Conservation (phyloP, 2,113 vertebrate genomes). For the Cavia aperea region DNA sequence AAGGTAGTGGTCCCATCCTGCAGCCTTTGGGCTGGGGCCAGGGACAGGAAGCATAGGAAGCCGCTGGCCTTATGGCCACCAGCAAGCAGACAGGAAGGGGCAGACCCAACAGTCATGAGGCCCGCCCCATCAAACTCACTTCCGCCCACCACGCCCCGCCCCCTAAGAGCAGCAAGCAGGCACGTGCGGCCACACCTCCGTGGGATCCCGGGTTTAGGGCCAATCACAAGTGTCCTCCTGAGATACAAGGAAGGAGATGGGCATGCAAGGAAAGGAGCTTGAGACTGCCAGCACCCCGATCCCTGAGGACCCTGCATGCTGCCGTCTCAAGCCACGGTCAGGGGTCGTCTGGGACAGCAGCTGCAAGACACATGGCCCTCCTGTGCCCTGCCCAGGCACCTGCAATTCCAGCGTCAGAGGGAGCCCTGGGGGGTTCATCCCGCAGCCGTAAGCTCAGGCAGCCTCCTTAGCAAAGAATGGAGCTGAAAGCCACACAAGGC, state of each 20-base stretch:
- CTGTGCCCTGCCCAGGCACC: no score
- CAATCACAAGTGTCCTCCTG: neutral
- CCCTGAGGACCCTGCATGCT: neutral
- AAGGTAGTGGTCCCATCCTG: no score
- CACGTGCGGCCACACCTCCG: no score
- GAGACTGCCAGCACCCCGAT: no score
- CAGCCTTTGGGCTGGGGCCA: no score
- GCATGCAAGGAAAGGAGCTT: neutral
- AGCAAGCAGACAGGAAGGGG: no score
- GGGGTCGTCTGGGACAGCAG: neutral
- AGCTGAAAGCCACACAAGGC: neutral
- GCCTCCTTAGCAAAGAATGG: neutral
- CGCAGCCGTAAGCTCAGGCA: neutral
- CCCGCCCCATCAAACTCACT: neutral
- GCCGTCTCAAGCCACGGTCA: rapidly evolving
- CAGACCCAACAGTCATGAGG: rapidly evolving
- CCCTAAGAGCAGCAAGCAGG: no score
- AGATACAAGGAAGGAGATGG: neutral
- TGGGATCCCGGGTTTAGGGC: neutral
- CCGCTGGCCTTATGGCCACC: neutral
- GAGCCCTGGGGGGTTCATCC: neutral
- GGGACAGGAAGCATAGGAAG: no score
- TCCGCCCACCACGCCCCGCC: neutral
- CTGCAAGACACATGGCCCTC: neutral
- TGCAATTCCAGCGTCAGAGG: neutral